Evolutionary conservation across 2,113 vertebrate genomes (phyloP), one percentile per base, ranked within the genome.

Genomic region (Macquaria ambigua): DNA sequence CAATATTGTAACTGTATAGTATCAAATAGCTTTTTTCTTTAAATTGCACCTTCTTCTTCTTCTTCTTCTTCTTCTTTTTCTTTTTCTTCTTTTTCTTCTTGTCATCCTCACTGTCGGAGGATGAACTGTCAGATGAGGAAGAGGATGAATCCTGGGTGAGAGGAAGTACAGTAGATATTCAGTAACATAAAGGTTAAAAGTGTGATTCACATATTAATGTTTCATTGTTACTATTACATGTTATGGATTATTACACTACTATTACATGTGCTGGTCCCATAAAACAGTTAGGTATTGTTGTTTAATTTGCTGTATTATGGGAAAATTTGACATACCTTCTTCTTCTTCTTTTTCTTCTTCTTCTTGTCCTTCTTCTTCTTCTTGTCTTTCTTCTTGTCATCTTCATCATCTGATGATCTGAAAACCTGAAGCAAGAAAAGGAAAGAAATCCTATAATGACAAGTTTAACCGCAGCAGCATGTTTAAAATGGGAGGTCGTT

Each of bases 51-150:
- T 34, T 34, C 34, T 92, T 91, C 83, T 90, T 90, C n/a, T 91
- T 93, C 61, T 89, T 93, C 18, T 92, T 88, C 67, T 90, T 91
- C 39, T 39, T 39, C 39, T 39, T 37, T 3, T 37, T 37, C 0
- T 37, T 6, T 3, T 37, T 39, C 7, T 39, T 39, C 39, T 39
- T 39, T 39, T 39, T 39, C 39, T 39, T 39, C 39, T 39, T 39
- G 39, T 39, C 39, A 39, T 39, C 86, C 21, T 92, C 91, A 16
- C 90, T 91, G 62, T 93, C 90, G n/a, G 91, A 91, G 1, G 87
- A 93, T 18, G 83, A 92, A 76, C 91, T 88, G 31, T 92, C 90
- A 77, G 90, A 93, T 56, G 88, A 92, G 1, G 89, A 89, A 23
- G 85, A 91, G 6, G 85, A 89, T 0, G 87, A 94, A 43, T 87